A percentile compares a stretch with the other conserved stretches of the same genome.
These are phyloP conservation scores for Xestia rhomboidea DNA, from an alignment of 2,888 invertebrate genomes.

Conservation along the genomic window DNA sequence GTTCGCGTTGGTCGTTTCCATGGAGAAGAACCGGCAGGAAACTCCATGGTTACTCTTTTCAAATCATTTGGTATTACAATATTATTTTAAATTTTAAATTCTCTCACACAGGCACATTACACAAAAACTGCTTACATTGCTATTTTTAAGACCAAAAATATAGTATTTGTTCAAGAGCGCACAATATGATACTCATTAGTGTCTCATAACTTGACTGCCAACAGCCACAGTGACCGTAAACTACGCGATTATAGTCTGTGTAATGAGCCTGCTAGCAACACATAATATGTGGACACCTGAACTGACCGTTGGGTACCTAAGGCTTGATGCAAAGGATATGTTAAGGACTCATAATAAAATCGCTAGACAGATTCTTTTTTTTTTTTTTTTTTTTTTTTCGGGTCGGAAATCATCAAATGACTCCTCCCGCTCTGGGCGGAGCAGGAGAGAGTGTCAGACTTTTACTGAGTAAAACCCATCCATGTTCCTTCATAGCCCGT, in stretches of 20 bases:
- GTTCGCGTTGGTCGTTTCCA: no score
- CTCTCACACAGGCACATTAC: not conserved
- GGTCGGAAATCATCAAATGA: no score
- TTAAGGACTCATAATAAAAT: not conserved
- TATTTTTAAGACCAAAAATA: no score
- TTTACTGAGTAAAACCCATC: no score
- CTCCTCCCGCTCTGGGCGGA: no score
- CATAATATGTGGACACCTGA: not conserved
- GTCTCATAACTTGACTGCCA: slow-evolving; percentile 18
- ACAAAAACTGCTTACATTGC: not conserved
- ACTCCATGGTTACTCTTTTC: no score
- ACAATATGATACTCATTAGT: slow-evolving; percentile 21
- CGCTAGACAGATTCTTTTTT: not conserved
- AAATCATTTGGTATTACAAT: no score
- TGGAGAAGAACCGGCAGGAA: no score
- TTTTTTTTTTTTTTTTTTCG: no score
- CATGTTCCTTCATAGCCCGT: no score
- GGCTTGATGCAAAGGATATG: not conserved
- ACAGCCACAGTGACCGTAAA: not conserved
- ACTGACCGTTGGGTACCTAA: not conserved
- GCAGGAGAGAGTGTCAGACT: no score
- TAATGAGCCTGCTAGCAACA: not conserved
- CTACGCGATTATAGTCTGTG: not conserved
- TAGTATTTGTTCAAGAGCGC: slow-evolving; percentile 18
- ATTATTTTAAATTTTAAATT: no score